A percentile compares a stretch with the other conserved stretches of the same genome.
phyloP scores from a whole-genome alignment of 2,113 vertebrate genomes.

The Lutjanus erythropterus region DNA sequence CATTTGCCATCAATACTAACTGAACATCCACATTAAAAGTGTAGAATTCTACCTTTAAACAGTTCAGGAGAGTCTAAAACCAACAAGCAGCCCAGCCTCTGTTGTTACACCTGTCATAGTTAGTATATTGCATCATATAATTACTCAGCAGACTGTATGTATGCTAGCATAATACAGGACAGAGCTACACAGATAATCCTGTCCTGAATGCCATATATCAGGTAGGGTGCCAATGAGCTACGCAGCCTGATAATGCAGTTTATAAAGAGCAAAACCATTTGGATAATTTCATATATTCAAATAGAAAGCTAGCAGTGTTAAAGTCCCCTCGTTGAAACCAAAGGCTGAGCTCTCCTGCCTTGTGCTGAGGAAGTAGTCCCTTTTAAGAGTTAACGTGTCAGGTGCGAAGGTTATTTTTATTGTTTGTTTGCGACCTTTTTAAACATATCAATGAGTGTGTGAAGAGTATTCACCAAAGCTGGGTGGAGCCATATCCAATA shows the following conservation, averaged over 20 bases:
- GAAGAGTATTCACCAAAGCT: conserved; percentile 24
- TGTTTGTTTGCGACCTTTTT: conserved; percentile 21
- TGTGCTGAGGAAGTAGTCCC: neutral
- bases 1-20: too few species aligned
- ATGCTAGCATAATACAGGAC: neutral
- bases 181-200: neutral
- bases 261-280: neutral
- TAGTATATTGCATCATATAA: neutral
- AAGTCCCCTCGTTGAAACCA: neutral
- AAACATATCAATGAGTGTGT: conserved; percentile 27
- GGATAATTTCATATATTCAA: neutral
- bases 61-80: neutral
- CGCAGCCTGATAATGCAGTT: neutral
- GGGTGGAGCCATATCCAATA: conserved; percentile 25
- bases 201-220: neutral
- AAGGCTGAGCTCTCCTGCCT: neutral
- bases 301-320: neutral
- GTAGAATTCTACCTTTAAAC: too few species aligned
- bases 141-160: conserved; percentile 5
- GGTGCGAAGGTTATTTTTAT: neutral
- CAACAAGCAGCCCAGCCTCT: neutral
- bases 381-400: accelerated
- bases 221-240: neutral
- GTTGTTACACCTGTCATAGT: neutral
- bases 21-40: too few species aligned